phyloP scores from a whole-genome alignment of 2,888 invertebrate species.

The Aspidiotus rigidus region DNA sequence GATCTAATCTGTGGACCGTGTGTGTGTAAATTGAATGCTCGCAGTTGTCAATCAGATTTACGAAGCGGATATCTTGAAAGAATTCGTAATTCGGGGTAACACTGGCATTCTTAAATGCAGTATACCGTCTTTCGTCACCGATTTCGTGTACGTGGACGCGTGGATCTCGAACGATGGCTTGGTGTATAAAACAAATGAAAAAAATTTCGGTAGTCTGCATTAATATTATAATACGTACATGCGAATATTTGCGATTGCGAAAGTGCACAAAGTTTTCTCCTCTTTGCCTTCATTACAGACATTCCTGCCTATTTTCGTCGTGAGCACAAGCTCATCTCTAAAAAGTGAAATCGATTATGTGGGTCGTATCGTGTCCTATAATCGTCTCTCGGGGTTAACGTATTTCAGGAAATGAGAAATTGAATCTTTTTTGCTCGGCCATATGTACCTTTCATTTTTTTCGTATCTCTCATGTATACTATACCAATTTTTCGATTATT shows the following conservation, averaged over 20 bases:
- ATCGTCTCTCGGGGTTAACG: no score
- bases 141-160: constrained; percentile 60
- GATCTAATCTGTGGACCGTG: no score
- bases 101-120: constrained; percentile 63
- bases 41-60: constrained; percentile 63
- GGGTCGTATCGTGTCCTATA: no score
- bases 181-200: constrained; percentile 57
- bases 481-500: neutral
- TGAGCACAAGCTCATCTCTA: no score
- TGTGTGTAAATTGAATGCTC: no score
- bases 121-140: constrained; percentile 64
- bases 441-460: neutral
- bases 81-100: constrained; percentile 65
- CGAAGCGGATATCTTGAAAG: constrained; percentile 61
- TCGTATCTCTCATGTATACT: neutral
- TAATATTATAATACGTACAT: neutral
- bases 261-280: neutral
- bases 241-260: neutral
- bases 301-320: neutral
- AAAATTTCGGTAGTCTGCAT: constrained; percentile 58
- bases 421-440: no score
- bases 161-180: constrained; percentile 52
- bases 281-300: constrained; percentile 9
- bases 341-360: no score
- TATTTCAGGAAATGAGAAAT: no score